Percentiles rank a stretch among this genome's conserved stretches.
Evolutionary conservation across 2,888 invertebrate species (phyloP).

Genomic region (Invenusta paracnida): DNA sequence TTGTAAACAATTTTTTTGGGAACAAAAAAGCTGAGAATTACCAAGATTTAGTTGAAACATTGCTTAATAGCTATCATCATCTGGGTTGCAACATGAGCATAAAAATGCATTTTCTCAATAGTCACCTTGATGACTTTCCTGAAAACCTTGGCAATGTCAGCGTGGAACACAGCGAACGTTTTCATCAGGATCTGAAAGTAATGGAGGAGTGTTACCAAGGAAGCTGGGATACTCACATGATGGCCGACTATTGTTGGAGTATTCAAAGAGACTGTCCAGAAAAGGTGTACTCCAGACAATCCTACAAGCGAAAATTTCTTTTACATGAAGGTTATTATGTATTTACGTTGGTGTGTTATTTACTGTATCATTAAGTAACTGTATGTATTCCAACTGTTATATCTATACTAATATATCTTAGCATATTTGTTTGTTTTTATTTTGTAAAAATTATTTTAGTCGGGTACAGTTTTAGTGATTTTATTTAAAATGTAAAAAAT

Average conservation of each 20-base stretch:
- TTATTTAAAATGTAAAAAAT: not conserved
- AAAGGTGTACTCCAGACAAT: conserved; percentile 38
- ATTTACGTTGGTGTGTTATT: conserved; percentile 4
- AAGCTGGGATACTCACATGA: conserved; percentile 51
- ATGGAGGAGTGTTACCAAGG: conserved; percentile 55
- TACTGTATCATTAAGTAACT: not conserved
- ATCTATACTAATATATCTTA: not conserved
- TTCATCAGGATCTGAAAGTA: conserved; percentile 55
- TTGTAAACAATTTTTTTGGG: conserved; percentile 43
- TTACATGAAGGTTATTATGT: not conserved
- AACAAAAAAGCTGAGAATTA: conserved; percentile 45
- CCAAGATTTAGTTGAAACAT: conserved; percentile 40
- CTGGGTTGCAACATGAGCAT: conserved; percentile 54
- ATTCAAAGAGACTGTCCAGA: conserved; percentile 36
- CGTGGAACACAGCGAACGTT: conserved; percentile 57
- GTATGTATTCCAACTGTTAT: conserved; percentile 15
- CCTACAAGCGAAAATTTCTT: conserved; percentile 19
- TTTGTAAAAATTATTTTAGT: not conserved
- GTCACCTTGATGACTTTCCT: conserved; percentile 55
- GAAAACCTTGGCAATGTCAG: conserved; percentile 54
- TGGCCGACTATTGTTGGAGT: conserved; percentile 53
- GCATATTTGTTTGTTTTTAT: not conserved
- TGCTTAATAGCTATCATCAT: conserved; percentile 44
- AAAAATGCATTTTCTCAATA: conserved; percentile 47
- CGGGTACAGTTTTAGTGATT: not conserved